Evolutionary conservation across 2,888 invertebrate genomes (phyloP).

Genomic region (Sarcophaga subvicina): DNA sequence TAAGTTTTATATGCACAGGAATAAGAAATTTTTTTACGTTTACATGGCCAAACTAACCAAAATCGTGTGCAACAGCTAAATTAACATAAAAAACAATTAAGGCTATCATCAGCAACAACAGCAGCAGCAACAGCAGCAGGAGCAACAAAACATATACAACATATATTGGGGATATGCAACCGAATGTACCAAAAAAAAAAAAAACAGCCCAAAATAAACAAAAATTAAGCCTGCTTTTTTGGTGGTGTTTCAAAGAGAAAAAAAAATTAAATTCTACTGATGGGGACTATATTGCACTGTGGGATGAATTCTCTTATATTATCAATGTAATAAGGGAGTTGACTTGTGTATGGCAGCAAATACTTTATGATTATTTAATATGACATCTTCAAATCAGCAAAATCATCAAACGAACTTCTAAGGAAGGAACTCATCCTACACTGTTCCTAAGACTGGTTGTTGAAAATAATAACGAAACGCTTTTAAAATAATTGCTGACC

Average conservation of each 20-base stretch:
- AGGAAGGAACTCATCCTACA: too few species aligned
- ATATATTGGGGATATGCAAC: not conserved
- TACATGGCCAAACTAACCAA: slow-evolving; percentile 62
- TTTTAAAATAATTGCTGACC: too few species aligned
- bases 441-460: too few species aligned
- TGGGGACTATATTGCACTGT: slow-evolving; percentile 28
- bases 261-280: slow-evolving; percentile 1
- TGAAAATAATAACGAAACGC: too few species aligned
- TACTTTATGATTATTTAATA: too few species aligned
- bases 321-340: too few species aligned
- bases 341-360: too few species aligned
- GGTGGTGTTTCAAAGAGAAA: not conserved
- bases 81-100: slow-evolving; percentile 75
- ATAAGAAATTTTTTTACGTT: slow-evolving; percentile 16
- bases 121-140: not conserved
- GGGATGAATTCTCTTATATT: not conserved
- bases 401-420: too few species aligned
- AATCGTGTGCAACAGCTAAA: slow-evolving; percentile 73
- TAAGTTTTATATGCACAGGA: not conserved
- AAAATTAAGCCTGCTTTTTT: slow-evolving; percentile 39
- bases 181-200: too few species aligned
- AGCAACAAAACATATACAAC: slow-evolving; percentile 12
- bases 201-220: slow-evolving; percentile 22
- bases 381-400: not conserved
- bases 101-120: slow-evolving; percentile 70